These are phyloP conservation scores for Phoeniculus purpureus DNA, from an alignment of 2,797 vertebrate genomes.

Conservation along the genomic window DNA sequence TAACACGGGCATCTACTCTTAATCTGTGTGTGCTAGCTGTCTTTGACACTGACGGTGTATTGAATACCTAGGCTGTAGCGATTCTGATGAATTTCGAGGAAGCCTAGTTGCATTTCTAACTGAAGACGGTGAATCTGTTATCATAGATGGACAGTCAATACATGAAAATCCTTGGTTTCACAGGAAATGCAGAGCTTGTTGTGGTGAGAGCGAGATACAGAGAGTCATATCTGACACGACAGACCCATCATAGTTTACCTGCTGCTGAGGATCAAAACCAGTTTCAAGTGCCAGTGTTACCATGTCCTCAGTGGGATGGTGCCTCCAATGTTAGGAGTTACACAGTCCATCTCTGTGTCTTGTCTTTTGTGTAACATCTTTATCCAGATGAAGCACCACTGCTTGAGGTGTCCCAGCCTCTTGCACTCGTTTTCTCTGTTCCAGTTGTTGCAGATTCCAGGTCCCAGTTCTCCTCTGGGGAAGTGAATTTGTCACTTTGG, in stretches of 20 bases:
- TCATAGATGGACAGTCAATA: background rate
- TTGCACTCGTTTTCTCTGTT: background rate
- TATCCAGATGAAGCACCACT: background rate
- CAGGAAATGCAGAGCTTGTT: background rate
- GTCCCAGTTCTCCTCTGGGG: background rate
- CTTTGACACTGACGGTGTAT: rapidly evolving
- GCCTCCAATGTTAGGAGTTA: background rate
- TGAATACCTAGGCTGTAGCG: background rate
- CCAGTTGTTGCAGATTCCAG: background rate
- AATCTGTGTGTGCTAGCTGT: background rate
- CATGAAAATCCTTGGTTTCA: background rate
- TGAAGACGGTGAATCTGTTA: background rate
- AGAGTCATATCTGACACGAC: background rate
- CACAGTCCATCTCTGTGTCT: background rate
- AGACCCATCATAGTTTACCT: background rate
- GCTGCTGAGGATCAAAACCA: background rate
- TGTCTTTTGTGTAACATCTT: background rate
- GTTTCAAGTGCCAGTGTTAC: background rate
- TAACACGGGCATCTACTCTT: background rate
- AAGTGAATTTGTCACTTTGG: background rate
- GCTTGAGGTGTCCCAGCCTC: background rate
- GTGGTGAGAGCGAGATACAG: background rate
- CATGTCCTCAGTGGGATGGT: background rate
- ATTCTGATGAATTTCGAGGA: background rate
- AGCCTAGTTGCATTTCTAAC: background rate